Evolutionary conservation across 2,888 invertebrate genomes (phyloP).

Genomic region (Diaperis boleti): DNA sequence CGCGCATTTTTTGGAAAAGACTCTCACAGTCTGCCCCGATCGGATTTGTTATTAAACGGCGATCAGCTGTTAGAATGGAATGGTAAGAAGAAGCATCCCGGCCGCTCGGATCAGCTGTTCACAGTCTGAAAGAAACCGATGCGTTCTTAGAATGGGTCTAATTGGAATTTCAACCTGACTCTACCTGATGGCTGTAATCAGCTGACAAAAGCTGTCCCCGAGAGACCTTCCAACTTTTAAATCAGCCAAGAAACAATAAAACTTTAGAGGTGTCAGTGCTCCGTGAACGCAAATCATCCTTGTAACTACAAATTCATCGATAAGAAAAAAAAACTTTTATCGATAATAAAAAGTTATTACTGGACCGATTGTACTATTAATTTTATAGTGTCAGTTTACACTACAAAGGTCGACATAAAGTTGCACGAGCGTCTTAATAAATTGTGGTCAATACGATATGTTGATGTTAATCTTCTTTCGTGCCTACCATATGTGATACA

Average conservation of each 20-base stretch:
- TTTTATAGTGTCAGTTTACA: conserved; percentile 1
- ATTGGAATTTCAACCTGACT: conserved; percentile 42
- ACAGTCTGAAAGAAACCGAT: conserved; percentile 34
- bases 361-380: not conserved
- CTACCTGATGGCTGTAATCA: conserved; percentile 34
- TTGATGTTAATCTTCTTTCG: not conserved
- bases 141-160: conserved; percentile 40
- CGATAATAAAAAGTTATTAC: conserved; percentile 1
- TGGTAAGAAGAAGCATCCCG: too few species aligned
- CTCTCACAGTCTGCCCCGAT: conserved; percentile 37
- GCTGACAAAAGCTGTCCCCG: conserved; percentile 26
- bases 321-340: conserved; percentile 1
- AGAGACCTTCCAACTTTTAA: conserved; percentile 28
- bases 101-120: conserved; percentile 38
- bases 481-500: not conserved
- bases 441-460: not conserved
- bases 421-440: not conserved
- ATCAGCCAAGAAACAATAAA: conserved; percentile 6
- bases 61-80: conserved; percentile 29
- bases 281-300: not conserved
- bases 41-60: not conserved
- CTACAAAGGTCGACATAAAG: not conserved
- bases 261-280: not conserved
- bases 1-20: conserved; percentile 45
- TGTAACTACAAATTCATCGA: not conserved